Evolutionary conservation across 2,113 vertebrate genomes (phyloP), one percentile per base, ranked within the genome.

Genomic region (Callionymus lyra): DNA sequence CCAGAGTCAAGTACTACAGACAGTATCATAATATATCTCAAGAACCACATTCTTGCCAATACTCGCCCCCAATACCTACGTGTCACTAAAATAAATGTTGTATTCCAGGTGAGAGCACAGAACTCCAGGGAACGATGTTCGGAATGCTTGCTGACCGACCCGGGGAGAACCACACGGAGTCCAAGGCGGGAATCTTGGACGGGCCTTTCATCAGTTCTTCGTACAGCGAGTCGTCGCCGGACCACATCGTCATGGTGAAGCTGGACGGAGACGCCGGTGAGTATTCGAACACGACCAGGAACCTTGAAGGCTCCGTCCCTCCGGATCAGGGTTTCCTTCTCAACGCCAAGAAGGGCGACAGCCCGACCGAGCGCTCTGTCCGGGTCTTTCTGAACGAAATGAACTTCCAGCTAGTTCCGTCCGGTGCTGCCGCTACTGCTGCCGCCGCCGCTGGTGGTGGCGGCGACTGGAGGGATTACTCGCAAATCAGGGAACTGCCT

Each of bases 41-140:
- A n/a, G n/a, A n/a, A n/a, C n/a, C n/a, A n/a, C n/a, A n/a, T n/a
- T n/a, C n/a, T n/a, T n/a, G n/a, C n/a, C n/a, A n/a, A n/a, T n/a
- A n/a, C n/a, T n/a, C n/a, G n/a, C n/a, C n/a, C n/a, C n/a, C n/a
- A n/a, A n/a, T n/a, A n/a, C n/a, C n/a, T n/a, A n/a, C n/a, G n/a
- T n/a, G n/a, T n/a, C n/a, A n/a, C n/a, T n/a, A n/a, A n/a, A n/a
- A n/a, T n/a, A n/a, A n/a, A n/a, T n/a, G n/a, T 3, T 31, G 33
- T 12, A 31, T 3, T 33, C 40, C 15, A 78, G 78, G 63, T 6
- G 70, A 70, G 16, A 65, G 10, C 16, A 1, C 59, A 8, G 73
- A 76, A 1, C 2, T 50, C 18, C 52, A 63, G 45, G 66, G 68
- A 2, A 8, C 59, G 44, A 61, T 69, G 53, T 63, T 65, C 10